Evolutionary conservation across 2,797 vertebrate species (phyloP).

Genomic region (Tangara arthus): DNA sequence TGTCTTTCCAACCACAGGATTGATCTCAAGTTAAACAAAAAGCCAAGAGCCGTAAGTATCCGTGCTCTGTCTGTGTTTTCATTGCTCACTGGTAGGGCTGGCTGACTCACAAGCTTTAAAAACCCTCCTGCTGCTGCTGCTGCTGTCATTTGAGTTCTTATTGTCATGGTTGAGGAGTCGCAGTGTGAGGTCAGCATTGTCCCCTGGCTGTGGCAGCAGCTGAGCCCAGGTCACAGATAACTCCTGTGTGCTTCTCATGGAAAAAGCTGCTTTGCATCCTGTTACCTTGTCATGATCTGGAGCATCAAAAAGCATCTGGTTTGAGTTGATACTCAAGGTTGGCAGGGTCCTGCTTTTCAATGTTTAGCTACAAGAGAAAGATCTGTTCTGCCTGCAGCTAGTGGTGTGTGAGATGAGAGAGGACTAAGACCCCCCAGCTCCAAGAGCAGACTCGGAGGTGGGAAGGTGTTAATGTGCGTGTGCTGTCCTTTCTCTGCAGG

Average conservation of each 20-base stretch:
- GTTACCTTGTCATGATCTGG: background rate
- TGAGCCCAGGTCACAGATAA: background rate
- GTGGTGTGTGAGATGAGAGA: background rate
- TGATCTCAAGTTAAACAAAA: constrained; percentile 99
- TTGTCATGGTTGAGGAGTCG: background rate
- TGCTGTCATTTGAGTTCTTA: background rate
- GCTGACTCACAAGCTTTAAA: background rate
- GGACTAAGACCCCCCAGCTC: background rate
- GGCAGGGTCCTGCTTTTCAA: background rate
- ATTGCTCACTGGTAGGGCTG: constrained; percentile 16
- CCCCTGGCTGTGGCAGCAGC: background rate
- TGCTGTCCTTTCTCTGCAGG: constrained; percentile 62
- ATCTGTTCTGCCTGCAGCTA: background rate
- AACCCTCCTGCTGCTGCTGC: background rate
- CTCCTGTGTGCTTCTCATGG: background rate
- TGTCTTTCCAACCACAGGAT: constrained; percentile 83
- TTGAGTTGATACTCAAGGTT: background rate
- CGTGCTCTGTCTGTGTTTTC: constrained; percentile 32
- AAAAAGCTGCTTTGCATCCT: background rate
- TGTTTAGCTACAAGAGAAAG: background rate
- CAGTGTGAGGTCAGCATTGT: background rate
- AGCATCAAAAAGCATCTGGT: background rate
- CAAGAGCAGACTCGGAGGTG: background rate
- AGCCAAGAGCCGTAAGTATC: constrained; percentile 95
- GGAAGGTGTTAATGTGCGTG: background rate